Evolutionary conservation across 2,888 invertebrate species (phyloP), one percentile per base, ranked within the genome.

Genomic region (Lepidochrysops patricia): DNA sequence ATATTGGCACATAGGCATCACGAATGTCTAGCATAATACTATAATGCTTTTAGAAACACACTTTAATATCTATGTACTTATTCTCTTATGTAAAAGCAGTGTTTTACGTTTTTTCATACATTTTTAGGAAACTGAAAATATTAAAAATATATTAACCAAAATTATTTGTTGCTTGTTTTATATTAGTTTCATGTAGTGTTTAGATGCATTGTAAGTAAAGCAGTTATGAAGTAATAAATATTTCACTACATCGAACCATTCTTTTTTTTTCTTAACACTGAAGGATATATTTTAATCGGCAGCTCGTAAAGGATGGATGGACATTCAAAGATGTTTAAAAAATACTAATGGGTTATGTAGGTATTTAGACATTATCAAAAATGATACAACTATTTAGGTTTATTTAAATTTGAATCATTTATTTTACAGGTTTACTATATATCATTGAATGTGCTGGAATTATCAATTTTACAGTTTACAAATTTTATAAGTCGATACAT

Each of bases 391-490:
- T 9, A 43, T 43, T 43, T 43, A 43, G 9, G 19, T 43, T 19
- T 43, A 43, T 43, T 43, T 43, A 43, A 43, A 43, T 19, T 43
- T 43, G 12, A 43, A 23, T 43, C 9, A 23, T 43, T 43, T 23
- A 43, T 23, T 43, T 43, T 43, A 43, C 12, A 7, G 23, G 43
- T 43, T 43, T 43, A 29, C 29, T 9, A 43, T n/a, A n/a, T n/a
- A n/a, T n/a, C 43, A 43, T 19, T 43, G 12, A 9, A 19, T 7
- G 19, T 23, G 19, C 9, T 9, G 9, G 43, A 9, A 19, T 43
- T 43, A 43, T 43, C 37, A 37, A 15, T n/a, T 35, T 37, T 57
- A 12, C 19, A 35, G 57, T 57, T 57, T 57, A 25, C 25, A 57
- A 23, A 23, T 15, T 56, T 32, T 25, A 25, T 26, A 25, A 57